Evolutionary conservation across 2,888 invertebrate species (phyloP).

Genomic region (Clepsis dumicolana): DNA sequence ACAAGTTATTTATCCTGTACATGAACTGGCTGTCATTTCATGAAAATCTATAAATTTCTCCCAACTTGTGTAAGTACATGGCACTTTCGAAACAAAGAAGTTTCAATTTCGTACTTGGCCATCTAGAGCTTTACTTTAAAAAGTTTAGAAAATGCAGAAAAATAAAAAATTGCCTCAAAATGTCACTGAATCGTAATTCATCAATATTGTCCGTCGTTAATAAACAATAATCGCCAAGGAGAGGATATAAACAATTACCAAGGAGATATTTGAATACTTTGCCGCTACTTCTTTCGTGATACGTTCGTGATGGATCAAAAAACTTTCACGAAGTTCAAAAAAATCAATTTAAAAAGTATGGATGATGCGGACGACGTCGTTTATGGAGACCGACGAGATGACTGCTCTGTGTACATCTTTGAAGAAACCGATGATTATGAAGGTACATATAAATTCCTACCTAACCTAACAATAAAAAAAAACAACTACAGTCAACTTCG

Average conservation of each 20-base stretch:
- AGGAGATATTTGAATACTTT: conserved; percentile 41
- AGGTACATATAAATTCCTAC: conserved; percentile 23
- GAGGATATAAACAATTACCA: conserved; percentile 46
- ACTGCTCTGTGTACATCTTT: conserved; percentile 31
- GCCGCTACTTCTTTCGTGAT: conserved; percentile 38
- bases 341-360: conserved; percentile 37
- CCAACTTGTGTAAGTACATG: too few relatives aligned
- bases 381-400: conserved; percentile 22
- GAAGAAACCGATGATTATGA: conserved; percentile 35
- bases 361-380: conserved; percentile 22
- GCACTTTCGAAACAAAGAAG: too few relatives aligned
- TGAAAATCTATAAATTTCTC: too few relatives aligned
- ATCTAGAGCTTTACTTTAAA: conserved; percentile 45
- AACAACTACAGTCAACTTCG: neutral
- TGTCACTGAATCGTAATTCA: conserved; percentile 24
- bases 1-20: neutral
- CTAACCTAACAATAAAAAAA: neutral
- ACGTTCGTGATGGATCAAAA: conserved; percentile 38
- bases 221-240: conserved; percentile 43
- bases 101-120: conserved; percentile 43
- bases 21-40: neutral
- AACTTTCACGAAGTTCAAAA: conserved; percentile 41
- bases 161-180: neutral
- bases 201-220: conserved; percentile 24
- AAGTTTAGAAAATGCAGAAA: conserved; percentile 1